Evolutionary conservation across 53 echinoderm and acorn worm genomes (phyloP).

Genomic region (Temnopleurus reevesii): DNA sequence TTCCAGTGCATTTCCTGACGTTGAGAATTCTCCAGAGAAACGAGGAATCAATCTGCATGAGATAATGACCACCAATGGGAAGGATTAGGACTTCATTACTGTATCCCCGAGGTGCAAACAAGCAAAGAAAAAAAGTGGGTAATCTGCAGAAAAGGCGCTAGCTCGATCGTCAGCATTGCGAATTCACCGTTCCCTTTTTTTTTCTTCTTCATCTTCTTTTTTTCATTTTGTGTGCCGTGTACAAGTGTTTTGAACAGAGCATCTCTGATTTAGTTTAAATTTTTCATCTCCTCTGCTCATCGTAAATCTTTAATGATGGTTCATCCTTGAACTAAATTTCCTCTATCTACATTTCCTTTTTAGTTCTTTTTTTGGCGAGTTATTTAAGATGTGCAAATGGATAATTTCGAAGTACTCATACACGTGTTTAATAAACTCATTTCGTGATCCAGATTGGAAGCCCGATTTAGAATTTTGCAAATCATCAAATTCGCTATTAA

Average conservation of each 20-base stretch:
- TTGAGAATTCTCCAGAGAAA: neutral
- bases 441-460: too few relatives aligned
- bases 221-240: too few relatives aligned
- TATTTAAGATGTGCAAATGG: too few relatives aligned
- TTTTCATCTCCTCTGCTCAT: neutral
- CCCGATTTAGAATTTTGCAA: too few relatives aligned
- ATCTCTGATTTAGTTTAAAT: too few relatives aligned
- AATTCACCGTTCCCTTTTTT: neutral
- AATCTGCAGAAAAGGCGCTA: neutral
- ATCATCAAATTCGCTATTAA: too few relatives aligned
- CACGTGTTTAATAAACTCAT: too few relatives aligned
- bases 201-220: neutral
- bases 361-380: too few relatives aligned
- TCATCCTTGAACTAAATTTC: too few relatives aligned
- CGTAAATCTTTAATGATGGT: neutral
- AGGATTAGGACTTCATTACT: neutral
- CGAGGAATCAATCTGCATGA: neutral
- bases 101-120: neutral
- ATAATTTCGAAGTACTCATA: too few relatives aligned
- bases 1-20: neutral
- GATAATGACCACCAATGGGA: slow-evolving; percentile 11
- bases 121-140: neutral
- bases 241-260: too few relatives aligned
- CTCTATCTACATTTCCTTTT: too few relatives aligned
- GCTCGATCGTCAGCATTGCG: neutral